These are phyloP conservation scores for Brachyrhaphis roseni DNA, from an alignment of 2,797 vertebrate species.

Conservation along the genomic window DNA sequence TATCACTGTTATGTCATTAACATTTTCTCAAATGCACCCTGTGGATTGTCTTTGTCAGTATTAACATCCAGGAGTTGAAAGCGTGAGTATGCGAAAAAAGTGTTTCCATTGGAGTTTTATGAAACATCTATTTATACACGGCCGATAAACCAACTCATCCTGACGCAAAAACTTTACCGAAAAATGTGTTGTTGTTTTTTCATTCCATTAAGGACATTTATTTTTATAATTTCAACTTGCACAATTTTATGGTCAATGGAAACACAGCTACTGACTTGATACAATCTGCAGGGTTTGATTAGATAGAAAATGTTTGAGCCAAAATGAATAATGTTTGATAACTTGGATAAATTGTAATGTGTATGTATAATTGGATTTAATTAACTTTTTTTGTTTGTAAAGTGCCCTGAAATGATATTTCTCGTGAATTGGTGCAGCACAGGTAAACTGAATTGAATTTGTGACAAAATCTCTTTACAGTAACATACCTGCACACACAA, in stretches of 20 bases:
- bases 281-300: not conserved
- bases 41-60: too few species aligned
- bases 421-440: not conserved
- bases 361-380: not conserved
- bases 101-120: too few species aligned
- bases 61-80: too few species aligned
- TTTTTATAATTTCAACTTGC: too few species aligned
- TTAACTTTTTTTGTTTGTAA: not conserved
- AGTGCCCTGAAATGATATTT: not conserved
- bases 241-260: too few species aligned
- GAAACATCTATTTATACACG: too few species aligned
- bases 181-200: too few species aligned
- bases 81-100: too few species aligned
- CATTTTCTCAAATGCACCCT: not conserved
- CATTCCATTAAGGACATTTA: too few species aligned
- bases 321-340: not conserved
- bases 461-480: not conserved
- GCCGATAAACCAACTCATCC: too few species aligned
- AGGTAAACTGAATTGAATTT: not conserved
- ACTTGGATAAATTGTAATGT: not conserved
- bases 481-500: constrained; percentile 12
- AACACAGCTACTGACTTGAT: not conserved
- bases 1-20: not conserved
- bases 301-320: not conserved
- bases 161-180: too few species aligned